Evolutionary conservation across 2,888 invertebrate genomes (phyloP), one percentile per base, ranked within the genome.

Genomic region (Spodoptera exigua): DNA sequence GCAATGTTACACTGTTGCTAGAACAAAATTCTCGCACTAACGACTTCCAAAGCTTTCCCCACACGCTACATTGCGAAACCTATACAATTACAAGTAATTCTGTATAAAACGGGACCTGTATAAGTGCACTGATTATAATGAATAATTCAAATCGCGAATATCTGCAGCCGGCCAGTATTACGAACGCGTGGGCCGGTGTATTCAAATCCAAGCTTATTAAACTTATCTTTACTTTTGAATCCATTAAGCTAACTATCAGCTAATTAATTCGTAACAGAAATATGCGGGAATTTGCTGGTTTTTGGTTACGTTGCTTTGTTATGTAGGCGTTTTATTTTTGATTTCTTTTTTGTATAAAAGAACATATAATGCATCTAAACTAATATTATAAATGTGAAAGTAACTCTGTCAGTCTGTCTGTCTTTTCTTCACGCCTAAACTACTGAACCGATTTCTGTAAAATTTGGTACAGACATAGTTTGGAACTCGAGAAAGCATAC

Each of bases 111-210:
- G 83, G 83, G 74, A 78, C 79, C 71, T 41, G 76, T 76, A 46
- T 88, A 90, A 89, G 87, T 90, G 90, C 89, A 88, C 84, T 90
- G 89, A 90, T 91, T 90, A 90, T 87, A 89, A 91, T 92, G 91
- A 91, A 91, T 92, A 82, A 92, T 92, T 90, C 92, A 92, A 86
- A 76, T 67, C 54, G 87, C 82, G 84, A 87, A 87, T 88, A 81
- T 78, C 73, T 68, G 67, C 69, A 60, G 53, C 48, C 57, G 65
- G 64, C 61, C 74, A 66, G 78, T 73, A 74, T 74, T 74, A 79
- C 78, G 46, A 60, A 39, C 40, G 87, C 87, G 87, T 88, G 84
- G 85, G 70, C 66, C 72, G 87, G 77, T 80, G 83, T 83, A 87
- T 87, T 87, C 82, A 78, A 82, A 88, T 87, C 79, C 83, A 69